Evolutionary conservation across 2,888 invertebrate species (phyloP).

Genomic region (Periphyllus acericola): DNA sequence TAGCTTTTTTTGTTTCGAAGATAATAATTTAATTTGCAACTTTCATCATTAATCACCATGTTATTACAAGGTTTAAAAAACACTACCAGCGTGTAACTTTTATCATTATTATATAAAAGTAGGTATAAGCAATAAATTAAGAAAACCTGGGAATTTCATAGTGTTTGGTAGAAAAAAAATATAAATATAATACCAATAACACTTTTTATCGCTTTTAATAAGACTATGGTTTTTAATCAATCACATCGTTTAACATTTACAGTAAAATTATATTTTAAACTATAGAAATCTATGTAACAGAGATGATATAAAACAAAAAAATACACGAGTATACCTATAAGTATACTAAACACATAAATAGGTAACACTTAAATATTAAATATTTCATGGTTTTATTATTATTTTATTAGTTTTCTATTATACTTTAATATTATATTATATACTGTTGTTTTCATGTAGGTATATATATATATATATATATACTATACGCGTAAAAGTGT

Average conservation of each 20-base stretch:
- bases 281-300: no score
- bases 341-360: no score
- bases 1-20: background rate
- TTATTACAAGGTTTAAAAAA: background rate
- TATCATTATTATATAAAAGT: background rate
- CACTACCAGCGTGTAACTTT: background rate
- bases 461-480: no score
- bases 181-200: background rate
- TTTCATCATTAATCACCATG: constrained; percentile 35
- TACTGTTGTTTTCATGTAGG: no score
- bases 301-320: background rate
- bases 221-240: background rate
- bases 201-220: background rate
- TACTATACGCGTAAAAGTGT: no score
- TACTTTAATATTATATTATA: no score
- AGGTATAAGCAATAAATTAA: constrained; percentile 4
- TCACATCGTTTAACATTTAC: background rate
- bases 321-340: no score
- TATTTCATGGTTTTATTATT: no score
- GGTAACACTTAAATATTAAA: no score
- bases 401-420: no score
- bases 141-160: background rate
- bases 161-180: background rate
- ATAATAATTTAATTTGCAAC: background rate
- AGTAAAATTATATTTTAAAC: no score